Percentiles rank a stretch among this genome's conserved stretches.
Evolutionary conservation across 2,113 vertebrate genomes (phyloP).

Genomic region (Oreotrochilus melanogaster): DNA sequence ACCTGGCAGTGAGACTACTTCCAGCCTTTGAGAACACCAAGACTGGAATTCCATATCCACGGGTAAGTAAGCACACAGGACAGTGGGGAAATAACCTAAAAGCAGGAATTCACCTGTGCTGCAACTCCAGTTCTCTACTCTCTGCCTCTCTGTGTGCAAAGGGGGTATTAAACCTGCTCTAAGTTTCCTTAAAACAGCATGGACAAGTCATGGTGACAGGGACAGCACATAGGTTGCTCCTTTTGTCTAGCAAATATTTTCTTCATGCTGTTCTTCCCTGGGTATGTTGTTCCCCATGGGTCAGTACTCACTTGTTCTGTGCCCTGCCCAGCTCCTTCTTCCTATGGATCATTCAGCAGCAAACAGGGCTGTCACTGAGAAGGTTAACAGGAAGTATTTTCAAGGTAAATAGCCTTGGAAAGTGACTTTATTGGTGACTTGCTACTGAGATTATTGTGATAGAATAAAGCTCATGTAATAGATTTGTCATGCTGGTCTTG

Average conservation of each 20-base stretch:
- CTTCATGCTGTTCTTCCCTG: neutral
- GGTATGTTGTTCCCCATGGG: accelerated
- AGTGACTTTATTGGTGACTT: neutral
- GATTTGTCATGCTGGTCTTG: neutral
- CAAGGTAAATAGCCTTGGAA: neutral
- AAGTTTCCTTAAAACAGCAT: accelerated
- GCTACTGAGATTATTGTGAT: neutral
- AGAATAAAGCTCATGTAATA: neutral
- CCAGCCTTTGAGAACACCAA: constrained; percentile 98
- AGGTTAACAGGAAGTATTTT: neutral
- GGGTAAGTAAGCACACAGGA: constrained; percentile 77
- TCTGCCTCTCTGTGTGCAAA: neutral
- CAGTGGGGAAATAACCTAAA: accelerated
- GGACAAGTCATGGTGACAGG: neutral
- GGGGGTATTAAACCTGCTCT: neutral
- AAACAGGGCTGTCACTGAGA: neutral
- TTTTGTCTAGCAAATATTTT: neutral
- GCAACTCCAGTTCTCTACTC: accelerated
- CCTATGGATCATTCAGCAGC: neutral
- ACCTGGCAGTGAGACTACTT: constrained; percentile 92
- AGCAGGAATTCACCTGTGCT: no score
- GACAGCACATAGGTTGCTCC: accelerated
- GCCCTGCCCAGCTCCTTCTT: neutral
- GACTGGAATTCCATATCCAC: constrained; percentile 96
- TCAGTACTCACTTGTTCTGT: neutral